Evolutionary conservation across 2,797 vertebrate species (phyloP), one percentile per base, ranked within the genome.

Genomic region (Saxicola maurus): DNA sequence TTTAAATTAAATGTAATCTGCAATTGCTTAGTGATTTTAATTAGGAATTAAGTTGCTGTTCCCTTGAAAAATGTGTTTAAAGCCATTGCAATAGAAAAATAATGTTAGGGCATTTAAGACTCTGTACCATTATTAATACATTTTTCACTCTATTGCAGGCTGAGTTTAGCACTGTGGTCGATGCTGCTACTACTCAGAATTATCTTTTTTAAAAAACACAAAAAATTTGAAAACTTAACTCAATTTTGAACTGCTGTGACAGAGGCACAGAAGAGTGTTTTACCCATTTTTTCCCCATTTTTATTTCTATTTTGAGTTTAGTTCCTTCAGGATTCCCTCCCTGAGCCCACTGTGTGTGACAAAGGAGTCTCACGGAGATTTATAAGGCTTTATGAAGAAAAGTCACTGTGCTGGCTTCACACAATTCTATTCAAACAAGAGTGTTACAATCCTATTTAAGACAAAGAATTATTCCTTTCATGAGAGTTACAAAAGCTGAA

Each of bases 1-100:
- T 84, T 94, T 82, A 89, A 90, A 91, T 92, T 76, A 86, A 93
- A 89, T 82, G 93, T 25, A 74, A 82, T 65, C 83, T 52, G 65
- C 74, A 67, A 66, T 93, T 91, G 49, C 59, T 82, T 80, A 74
- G n/a, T 43, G 82, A 78, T 82, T 93, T 93, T 93, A 94, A 94
- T 90, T 78, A 90, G 82, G 74, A 93, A 91, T 73, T 75, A 86
- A 85, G 78, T 73, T 62, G 62, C 65, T 31, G 21, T 57, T 91
- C 38, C 38, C 35, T 42, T 74, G 46, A 79, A 86, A 92, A 17
- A 8, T 37, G 37, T 24, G 17, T 84, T 91, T 72, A 69, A 84
- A 94, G 46, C 3, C 17, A 56, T 24, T 21, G 55, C 15, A 33
- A 20, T 13, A 60, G 49, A 25, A 83, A 43, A 27, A 40, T 52